Evolutionary conservation across 2,888 invertebrate species (phyloP), one percentile per base, ranked within the genome.

Genomic region (Heterodera filipjevi): DNA sequence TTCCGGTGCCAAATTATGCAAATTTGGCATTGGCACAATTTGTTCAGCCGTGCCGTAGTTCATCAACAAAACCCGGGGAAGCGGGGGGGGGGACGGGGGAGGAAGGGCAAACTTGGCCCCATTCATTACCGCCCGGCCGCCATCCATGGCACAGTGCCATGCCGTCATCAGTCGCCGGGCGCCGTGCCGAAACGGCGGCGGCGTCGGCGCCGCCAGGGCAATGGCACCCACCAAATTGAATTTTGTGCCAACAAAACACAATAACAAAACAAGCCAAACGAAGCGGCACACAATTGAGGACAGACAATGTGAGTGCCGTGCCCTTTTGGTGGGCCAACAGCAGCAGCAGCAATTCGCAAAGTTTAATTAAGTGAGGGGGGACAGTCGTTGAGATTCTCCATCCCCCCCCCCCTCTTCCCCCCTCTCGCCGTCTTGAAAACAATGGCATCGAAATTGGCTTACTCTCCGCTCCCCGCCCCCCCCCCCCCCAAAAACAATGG

Each of bases 51-150:
- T 39, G 39, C 39, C 6, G 46, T 10, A 59, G 59, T 59, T 59
- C 59, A 59, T 59, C 59, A 59, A 59, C 59, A 59, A 59, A 49
- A 59, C 27, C 59, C 59, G n/a, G 59, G n/a, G 22, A n/a, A n/a
- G 6, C 27, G n/a, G n/a, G n/a, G n/a, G n/a, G n/a, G n/a, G n/a
- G n/a, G n/a, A n/a, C n/a, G n/a, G n/a, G n/a, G n/a, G n/a, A n/a
- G n/a, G n/a, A n/a, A n/a, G n/a, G 16, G 53, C 53, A n/a, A 59
- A 59, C n/a, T 59, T 59, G 59, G 59, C n/a, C 39, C 39, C 39
- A 39, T 10, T 10, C 59, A 27, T n/a, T 3, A 3, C 49, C 8
- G 49, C 0, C 49, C 27, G 59, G 59, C 59, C n/a, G 39, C 39
- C 39, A 39, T 10, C 12, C 39, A 39, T 39, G 19, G 49, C 59